Evolutionary conservation across 2,113 vertebrate genomes (phyloP), one percentile per base, ranked within the genome.

Genomic region (Donacobius atricapilla): DNA sequence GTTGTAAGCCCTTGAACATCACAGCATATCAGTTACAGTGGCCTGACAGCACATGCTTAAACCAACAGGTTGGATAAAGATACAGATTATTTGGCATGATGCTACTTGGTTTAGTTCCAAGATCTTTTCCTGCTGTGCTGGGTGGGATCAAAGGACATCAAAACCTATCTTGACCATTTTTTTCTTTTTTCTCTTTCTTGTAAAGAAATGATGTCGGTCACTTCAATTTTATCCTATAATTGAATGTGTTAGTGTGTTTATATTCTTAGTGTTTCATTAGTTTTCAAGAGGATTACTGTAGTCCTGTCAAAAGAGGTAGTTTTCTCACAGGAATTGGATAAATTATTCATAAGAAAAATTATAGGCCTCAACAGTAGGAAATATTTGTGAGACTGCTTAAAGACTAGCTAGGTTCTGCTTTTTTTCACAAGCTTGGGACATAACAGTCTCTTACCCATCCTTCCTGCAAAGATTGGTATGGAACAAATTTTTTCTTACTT

Each of bases 311-410:
- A 69, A 70, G 31, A 87, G 58, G 72, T 92, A 77, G 66, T 87
- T 95, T 96, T 91, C 81, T 76, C 73, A 61, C 33, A 75, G 86
- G 93, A 58, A 92, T 37, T 58, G 19, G 48, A 53, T 81, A 79
- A 69, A 76, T 96, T 96, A 93, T 95, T 96, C 73, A 91, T 87
- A 56, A 94, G 64, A 96, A 90, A 89, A 95, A 51, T 96, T 95
- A 45, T 9, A 94, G 83, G 39, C 51, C 44, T 71, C 65, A 75
- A 68, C 45, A 94, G 39, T 28, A 87, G 58, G 60, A 91, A 96
- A 81, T 87, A 90, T 79, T 94, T 94, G 92, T 88, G 84, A 89
- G 61, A 37, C 42, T 87, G 22, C 77, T 90, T 89, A 51, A 93
- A 86, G 20, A 64, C 72, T 86, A 94, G 39, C 56, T 76, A 70